phyloP scores from a whole-genome alignment of 2,888 invertebrate genomes.

The Helicoverpa assulta region DNA sequence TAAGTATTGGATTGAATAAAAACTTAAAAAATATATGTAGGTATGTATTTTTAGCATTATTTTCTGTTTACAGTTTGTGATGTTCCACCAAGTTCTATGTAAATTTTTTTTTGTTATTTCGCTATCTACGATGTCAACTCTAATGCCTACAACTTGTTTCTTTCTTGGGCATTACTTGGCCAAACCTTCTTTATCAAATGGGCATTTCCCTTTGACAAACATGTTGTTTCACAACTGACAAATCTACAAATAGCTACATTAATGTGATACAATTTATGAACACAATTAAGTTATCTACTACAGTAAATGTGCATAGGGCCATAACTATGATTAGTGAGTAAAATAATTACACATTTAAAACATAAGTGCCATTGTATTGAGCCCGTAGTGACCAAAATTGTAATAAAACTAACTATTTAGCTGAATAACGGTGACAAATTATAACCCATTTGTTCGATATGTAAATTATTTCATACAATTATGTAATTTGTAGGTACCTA shows the following conservation, averaged over 20 bases:
- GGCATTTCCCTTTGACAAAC: no score
- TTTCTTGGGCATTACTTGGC: no score
- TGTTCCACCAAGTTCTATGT: no score
- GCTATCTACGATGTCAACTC: no score
- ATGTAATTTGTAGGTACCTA: background rate
- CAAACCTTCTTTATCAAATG: no score
- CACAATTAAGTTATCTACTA: conserved; percentile 9
- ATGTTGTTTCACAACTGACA: background rate
- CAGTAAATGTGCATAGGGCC: background rate
- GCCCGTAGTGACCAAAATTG: conserved; percentile 1
- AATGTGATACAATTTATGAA: background rate
- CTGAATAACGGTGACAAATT: background rate
- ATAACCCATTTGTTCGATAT: no score
- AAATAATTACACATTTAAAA: conserved; percentile 12
- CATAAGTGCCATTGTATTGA: background rate
- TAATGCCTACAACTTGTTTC: no score
- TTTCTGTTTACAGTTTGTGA: no score
- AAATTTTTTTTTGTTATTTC: no score
- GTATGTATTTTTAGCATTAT: no score
- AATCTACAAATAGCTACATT: background rate
- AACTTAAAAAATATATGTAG: no score
- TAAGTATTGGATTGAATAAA: no score
- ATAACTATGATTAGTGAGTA: conserved; percentile 2
- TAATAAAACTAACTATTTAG: background rate
- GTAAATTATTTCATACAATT: background rate